Evolutionary conservation across 2,888 invertebrate genomes (phyloP), one percentile per base, ranked within the genome.

Genomic region (Oligia strigilis): DNA sequence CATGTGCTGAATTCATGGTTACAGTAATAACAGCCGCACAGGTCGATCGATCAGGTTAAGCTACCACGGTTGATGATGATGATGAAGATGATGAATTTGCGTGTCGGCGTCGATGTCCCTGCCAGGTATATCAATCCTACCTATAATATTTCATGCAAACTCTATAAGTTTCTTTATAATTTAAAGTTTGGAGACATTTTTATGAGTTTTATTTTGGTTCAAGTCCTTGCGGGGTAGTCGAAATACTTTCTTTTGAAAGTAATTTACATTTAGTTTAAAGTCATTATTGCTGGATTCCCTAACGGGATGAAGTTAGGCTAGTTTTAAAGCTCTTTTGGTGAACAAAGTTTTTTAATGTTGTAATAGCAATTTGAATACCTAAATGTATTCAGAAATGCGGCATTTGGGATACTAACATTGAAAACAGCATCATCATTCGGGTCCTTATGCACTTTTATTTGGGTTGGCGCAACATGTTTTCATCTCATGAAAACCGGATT

Each of bases 191-290:
- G 6, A 40, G 29, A 74, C 6, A 3, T 29, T 78, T 29, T 66
- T 70, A 49, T 29, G 17, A 40, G 55, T 52, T 82, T 66, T 49
- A 62, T 69, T 64, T 52, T 46, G 29, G 19, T 70, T 73, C 6
- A 29, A 46, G 8, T 46, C 67, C n/a, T 55, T 60, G 46, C n/a
- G 13, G 67, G 9, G 13, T 49, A 5, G 46, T 36, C 64, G 52
- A 40, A 69, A 64, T 29, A 52, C 3, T 72, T 69, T 67, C 40
- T 77, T 72, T 66, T 17, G 17, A 67, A 81, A 77, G 60, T 46
- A 52, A 58, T 72, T 80, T 64, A 40, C 66, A 67, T 71, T 55
- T 29, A 60, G 13, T 77, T 55, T 43, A 0, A 36, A 62, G 8
- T 67, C 55, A 55, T 67, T 72, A 69, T 55, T 67, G 8, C 46